These are phyloP conservation scores for Thripadectes ignobilis DNA, from an alignment of 2,797 vertebrate genomes.

Conservation along the genomic window DNA sequence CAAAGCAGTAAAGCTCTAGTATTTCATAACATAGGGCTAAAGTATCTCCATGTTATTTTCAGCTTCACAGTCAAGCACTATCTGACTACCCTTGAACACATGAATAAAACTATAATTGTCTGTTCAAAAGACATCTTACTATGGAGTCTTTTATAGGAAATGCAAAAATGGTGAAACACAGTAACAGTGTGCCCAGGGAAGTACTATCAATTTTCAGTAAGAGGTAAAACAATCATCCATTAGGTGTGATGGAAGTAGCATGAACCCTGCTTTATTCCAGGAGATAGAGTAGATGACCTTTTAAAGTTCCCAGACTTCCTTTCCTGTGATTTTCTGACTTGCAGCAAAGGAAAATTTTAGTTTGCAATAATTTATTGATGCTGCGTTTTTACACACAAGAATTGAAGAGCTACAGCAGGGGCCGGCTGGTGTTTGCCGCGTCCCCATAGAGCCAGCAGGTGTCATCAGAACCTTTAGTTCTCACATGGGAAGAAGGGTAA, in stretches of 20 bases:
- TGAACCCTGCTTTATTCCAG: not conserved
- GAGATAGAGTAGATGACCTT: not conserved
- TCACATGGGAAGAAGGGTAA: not conserved
- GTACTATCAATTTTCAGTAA: not conserved
- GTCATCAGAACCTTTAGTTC: constrained; percentile 54
- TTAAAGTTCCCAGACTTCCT: not conserved
- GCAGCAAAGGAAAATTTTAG: not conserved
- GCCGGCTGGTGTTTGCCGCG: not conserved
- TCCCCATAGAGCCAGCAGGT: constrained; percentile 41
- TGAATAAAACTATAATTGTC: not conserved
- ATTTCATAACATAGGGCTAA: not conserved
- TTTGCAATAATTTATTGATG: not conserved
- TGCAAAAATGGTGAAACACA: not conserved
- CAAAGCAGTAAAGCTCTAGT: not conserved
- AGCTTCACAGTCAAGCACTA: not conserved
- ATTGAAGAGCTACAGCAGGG: not conserved
- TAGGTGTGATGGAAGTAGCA: not conserved
- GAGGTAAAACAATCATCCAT: not conserved
- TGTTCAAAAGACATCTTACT: not conserved
- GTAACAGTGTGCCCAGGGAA: not conserved
- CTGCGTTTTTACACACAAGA: not conserved
- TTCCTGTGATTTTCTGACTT: not conserved
- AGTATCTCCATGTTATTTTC: not conserved
- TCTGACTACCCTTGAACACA: not conserved
- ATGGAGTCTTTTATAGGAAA: not conserved